Evolutionary conservation across 2,797 vertebrate species (phyloP), one percentile per base, ranked within the genome.

Genomic region (Eidolon dupreanum): DNA sequence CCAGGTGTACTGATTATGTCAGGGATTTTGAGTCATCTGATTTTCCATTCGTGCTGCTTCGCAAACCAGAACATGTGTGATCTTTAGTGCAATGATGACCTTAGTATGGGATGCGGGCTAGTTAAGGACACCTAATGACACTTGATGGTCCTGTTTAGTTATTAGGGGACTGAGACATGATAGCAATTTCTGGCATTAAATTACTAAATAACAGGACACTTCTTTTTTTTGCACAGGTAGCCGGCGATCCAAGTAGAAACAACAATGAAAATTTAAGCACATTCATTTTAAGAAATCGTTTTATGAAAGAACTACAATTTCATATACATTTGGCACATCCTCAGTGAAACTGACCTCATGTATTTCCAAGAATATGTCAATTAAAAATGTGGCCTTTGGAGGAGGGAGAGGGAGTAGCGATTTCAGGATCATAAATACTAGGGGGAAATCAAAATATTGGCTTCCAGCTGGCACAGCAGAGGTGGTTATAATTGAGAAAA

Each of bases 381-480:
- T 98, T 98, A 98, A 98, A 98, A 98, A 95, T 93, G 91, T 91
- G 96, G 94, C 95, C 98, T 98, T 98, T 97, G 93, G 93, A 98
- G 95, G 90, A 94, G 86, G 59, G 0, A 31, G 43, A 94, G 57
- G 65, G 83, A 95, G 66, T 92, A 93, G 31, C 59, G 88, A 96
- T 97, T 95, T 36, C 17, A 98, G 88, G 89, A 97, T 97, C 97
- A 97, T 98, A 98, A 97, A 97, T 92, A 97, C 93, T 93, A 93
- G 20, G 94, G 96, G 81, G 87, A 97, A 97, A 93, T 98, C 97
- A 98, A 93, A 97, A 96, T 88, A 83, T 87, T 84, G 43, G 73
- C 95, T 97, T 98, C 98, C 98, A 98, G 97, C 96, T 98, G 98
- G 97, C 97, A 97, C 31, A 49, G 53, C 61, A 88, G 93, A 53